Conservation (phyloP, 2,113 vertebrate species). For the Serilophus lunatus region DNA sequence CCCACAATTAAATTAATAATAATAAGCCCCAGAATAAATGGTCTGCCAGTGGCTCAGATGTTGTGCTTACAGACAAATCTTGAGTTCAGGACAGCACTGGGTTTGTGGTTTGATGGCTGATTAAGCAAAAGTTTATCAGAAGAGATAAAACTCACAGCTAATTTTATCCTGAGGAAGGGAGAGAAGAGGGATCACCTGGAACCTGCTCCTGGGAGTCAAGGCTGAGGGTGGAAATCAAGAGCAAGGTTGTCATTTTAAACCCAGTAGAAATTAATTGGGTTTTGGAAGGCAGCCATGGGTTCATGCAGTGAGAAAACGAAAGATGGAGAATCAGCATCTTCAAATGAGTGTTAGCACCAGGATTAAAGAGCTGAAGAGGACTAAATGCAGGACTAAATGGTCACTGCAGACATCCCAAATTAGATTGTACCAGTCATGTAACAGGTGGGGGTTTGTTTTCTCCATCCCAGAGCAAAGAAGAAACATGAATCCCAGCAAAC, state of each 20-base stretch:
- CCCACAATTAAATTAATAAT: background rate
- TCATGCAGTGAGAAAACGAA: background rate
- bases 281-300: background rate
- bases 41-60: background rate
- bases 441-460: background rate
- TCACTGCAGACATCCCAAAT: background rate
- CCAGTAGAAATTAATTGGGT: background rate
- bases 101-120: background rate
- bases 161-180: background rate
- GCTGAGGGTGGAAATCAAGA: background rate
- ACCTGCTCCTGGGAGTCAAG: background rate
- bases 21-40: background rate
- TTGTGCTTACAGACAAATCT: background rate
- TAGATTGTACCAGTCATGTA: background rate
- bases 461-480: background rate
- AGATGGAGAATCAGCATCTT: background rate
- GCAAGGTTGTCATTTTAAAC: background rate
- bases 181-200: background rate
- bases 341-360: background rate
- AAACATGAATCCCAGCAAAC: background rate
- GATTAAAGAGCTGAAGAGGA: background rate
- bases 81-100: background rate
- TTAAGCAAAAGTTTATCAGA: background rate
- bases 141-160: background rate
- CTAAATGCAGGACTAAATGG: background rate